Conservation (phyloP, 2,113 vertebrate species). For the Taxidea taxus region DNA sequence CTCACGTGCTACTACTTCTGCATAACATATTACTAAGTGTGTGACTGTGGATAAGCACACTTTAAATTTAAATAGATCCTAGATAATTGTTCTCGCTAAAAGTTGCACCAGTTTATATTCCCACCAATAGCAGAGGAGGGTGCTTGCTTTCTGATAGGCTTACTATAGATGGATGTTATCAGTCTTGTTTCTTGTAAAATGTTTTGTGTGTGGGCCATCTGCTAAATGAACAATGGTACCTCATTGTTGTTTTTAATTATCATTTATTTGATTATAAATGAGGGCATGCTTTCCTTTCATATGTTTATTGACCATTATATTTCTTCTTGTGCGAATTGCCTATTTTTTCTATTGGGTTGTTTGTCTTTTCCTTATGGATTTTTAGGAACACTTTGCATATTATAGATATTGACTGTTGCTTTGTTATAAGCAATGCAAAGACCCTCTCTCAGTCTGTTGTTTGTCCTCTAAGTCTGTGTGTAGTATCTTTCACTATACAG, state of each 20-base stretch:
- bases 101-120: background rate
- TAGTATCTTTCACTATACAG: background rate
- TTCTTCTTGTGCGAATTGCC: background rate
- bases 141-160: background rate
- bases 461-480: background rate
- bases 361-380: conserved; percentile 23
- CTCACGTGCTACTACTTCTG: background rate
- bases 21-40: background rate
- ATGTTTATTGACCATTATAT: background rate
- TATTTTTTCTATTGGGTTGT: background rate
- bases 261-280: background rate
- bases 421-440: background rate
- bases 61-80: background rate
- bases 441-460: background rate
- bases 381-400: conserved; percentile 3
- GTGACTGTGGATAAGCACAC: background rate
- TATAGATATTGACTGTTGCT: background rate
- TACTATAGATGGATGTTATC: rapidly evolving
- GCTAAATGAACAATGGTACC: background rate
- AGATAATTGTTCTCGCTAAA: background rate
- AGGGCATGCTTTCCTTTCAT: background rate
- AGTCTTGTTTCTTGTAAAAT: too few species aligned
- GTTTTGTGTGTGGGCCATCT: background rate
- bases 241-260: background rate
- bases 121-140: background rate